phyloP scores from a whole-genome alignment of 2,797 vertebrate species.

The Chrysolophus pictus region DNA sequence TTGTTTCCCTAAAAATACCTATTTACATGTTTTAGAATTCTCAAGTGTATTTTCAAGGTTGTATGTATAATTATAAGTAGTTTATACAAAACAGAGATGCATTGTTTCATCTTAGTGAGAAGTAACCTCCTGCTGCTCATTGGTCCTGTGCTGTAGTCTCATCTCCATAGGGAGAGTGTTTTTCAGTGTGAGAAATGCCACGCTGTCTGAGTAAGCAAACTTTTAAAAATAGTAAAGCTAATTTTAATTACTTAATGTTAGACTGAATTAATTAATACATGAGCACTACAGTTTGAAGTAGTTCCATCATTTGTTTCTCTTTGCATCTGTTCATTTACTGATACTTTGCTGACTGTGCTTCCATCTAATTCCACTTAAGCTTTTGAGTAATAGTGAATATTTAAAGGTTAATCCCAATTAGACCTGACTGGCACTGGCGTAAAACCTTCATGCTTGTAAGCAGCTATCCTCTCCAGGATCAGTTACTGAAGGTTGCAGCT shows the following conservation, averaged over 20 bases:
- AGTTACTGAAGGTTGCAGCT: slow-evolving; percentile 36
- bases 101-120: not conserved
- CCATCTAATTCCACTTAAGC: not conserved
- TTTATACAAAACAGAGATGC: not conserved
- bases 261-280: not conserved
- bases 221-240: not conserved
- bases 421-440: not conserved
- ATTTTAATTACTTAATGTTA: not conserved
- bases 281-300: not conserved
- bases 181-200: not conserved
- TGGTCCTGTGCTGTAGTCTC: not conserved
- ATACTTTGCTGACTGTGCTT: not conserved
- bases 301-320: not conserved
- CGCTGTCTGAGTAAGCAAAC: not conserved
- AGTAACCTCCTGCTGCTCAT: not conserved
- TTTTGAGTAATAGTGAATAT: not conserved
- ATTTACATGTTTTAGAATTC: not conserved
- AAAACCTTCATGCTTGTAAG: not conserved
- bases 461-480: not conserved
- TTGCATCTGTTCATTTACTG: not conserved
- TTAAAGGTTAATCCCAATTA: slow-evolving; percentile 48
- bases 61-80: not conserved
- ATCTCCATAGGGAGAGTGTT: not conserved
- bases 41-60: not conserved
- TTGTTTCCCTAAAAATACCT: not conserved